phyloP scores from a whole-genome alignment of 1,140 invertebrate species.

The Dendrolimus kikuchii region DNA sequence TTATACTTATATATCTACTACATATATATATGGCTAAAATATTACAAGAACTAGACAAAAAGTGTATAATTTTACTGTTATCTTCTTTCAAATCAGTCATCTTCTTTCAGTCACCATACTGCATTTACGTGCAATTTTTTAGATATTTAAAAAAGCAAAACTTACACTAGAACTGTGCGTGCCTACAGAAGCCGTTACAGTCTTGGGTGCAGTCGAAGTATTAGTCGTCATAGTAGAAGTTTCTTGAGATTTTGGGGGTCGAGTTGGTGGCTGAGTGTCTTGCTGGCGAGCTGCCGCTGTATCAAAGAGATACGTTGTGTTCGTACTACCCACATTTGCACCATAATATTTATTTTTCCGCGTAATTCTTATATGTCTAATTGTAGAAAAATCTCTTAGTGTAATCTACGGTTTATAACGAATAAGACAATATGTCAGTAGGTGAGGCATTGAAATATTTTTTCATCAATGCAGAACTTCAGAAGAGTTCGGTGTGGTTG shows the following conservation, averaged over 20 bases:
- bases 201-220: constrained; percentile 73
- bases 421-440: too few relatives aligned
- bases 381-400: too few relatives aligned
- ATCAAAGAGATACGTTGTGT: constrained; percentile 1
- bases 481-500: too few relatives aligned
- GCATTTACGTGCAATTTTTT: neutral
- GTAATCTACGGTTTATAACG: too few relatives aligned
- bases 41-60: too few relatives aligned
- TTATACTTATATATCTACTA: too few relatives aligned
- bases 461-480: too few relatives aligned
- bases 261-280: constrained; percentile 55
- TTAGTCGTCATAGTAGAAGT: constrained; percentile 76
- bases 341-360: too few relatives aligned
- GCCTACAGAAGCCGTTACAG: constrained; percentile 76
- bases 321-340: too few relatives aligned
- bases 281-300: constrained; percentile 55
- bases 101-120: neutral
- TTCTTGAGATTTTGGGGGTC: constrained; percentile 77
- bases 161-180: constrained; percentile 70
- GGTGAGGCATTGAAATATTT: too few relatives aligned
- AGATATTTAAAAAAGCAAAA: constrained; percentile 9
- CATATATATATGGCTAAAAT: too few relatives aligned
- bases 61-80: neutral
- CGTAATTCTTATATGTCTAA: too few relatives aligned
- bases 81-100: neutral